A percentile compares a stretch with the other conserved stretches of the same genome.
Evolutionary conservation across 30 jellyfish, hydroid and myxozoan genomes (phyloP).

Genomic region (Aurelia sp.): DNA sequence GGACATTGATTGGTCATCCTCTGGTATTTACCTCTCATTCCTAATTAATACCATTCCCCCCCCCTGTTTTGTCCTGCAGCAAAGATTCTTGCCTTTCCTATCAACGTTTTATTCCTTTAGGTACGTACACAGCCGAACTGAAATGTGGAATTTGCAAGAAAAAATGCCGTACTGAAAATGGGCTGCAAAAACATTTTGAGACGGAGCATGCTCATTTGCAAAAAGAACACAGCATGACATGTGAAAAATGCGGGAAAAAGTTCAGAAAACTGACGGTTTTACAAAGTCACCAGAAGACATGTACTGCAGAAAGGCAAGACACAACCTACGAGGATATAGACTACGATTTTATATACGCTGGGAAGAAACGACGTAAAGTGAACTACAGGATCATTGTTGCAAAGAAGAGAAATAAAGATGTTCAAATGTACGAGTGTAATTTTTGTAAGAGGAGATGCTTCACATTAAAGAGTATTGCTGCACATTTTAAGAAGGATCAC

Average conservation of each 20-base stretch:
- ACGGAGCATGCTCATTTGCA: constrained; percentile 21
- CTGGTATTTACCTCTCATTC: no score
- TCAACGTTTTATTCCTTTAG: background rate
- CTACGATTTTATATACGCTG: background rate
- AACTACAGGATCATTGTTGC: constrained; percentile 1
- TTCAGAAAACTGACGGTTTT: constrained; percentile 4
- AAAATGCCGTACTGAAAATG: constrained; percentile 57
- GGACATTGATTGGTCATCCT: no score
- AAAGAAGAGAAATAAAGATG: constrained; percentile 10
- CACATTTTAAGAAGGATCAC: constrained; percentile 22
- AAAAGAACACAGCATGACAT: background rate
- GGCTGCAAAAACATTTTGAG: constrained; percentile 60
- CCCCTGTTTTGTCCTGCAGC: no score
- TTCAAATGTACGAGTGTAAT: constrained; percentile 41
- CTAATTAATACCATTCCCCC: no score
- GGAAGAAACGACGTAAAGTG: background rate
- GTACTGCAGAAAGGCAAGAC: background rate
- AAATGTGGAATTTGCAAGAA: constrained; percentile 56
- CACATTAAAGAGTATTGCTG: constrained; percentile 10
- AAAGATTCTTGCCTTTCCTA: no score
- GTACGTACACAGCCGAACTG: constrained; percentile 58
- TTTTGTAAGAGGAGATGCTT: constrained; percentile 15
- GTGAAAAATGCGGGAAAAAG: constrained; percentile 6
- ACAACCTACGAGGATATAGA: background rate
- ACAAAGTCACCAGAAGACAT: background rate